A percentile compares a stretch with the other conserved stretches of the same genome.
Conservation (phyloP, 2,888 invertebrate genomes). For the Linyphia triangularis region DNA sequence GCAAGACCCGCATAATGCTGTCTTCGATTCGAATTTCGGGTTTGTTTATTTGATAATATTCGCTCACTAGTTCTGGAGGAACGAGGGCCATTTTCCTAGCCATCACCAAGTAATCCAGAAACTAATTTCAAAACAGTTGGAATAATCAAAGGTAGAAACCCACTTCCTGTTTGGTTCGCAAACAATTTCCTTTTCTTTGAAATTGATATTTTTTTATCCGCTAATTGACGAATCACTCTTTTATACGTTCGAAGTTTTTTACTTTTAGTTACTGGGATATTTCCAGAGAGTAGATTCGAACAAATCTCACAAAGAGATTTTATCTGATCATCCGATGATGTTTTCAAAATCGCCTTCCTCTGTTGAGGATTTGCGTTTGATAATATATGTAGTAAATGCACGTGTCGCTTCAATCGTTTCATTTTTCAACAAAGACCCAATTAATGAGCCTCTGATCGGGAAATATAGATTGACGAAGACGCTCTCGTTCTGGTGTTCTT, state of each 20-base stretch:
- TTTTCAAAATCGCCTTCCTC: conserved; percentile 26
- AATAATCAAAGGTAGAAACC: background rate
- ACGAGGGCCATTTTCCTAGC: conserved; percentile 7
- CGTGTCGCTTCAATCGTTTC: background rate
- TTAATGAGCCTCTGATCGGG: background rate
- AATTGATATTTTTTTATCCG: conserved; percentile 11
- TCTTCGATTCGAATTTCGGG: conserved; percentile 22
- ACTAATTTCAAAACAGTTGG: conserved; percentile 23
- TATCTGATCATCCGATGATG: background rate
- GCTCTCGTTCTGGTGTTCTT: background rate
- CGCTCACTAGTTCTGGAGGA: background rate
- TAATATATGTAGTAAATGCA: background rate
- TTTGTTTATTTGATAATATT: conserved; percentile 36
- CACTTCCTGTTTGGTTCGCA: background rate
- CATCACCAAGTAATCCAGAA: conserved; percentile 9
- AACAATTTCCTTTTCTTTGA: background rate
- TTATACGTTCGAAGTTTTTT: background rate
- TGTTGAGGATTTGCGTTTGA: background rate
- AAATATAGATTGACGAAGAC: background rate
- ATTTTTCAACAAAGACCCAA: conserved; percentile 2
- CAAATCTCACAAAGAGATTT: conserved; percentile 38
- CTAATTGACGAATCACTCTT: conserved; percentile 30
- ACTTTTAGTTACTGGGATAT: background rate
- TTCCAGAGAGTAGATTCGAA: conserved; percentile 26
- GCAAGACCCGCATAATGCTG: background rate